A percentile compares a stretch with the other conserved stretches of the same genome.
Conservation (phyloP, 1,140 invertebrate species). For the Latrodectus geometricus region DNA sequence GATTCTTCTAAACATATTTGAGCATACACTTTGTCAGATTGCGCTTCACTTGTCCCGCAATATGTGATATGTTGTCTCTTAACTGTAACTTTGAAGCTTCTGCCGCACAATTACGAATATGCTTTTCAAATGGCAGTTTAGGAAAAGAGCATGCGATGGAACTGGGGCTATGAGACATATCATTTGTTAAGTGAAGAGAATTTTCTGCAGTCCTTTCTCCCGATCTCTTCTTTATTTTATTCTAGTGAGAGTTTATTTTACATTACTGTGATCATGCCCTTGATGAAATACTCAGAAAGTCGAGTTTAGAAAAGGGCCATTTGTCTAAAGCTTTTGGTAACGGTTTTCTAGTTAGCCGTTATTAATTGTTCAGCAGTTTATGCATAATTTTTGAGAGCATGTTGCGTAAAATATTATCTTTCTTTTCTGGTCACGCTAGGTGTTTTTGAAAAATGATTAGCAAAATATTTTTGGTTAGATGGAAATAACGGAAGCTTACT, state of each 20-base stretch:
- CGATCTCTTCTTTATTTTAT: background rate
- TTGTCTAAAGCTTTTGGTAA: slow-evolving; percentile 29
- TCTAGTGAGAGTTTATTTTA: slow-evolving; percentile 13
- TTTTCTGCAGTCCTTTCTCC: background rate
- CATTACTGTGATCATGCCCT: background rate
- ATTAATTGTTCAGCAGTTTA: slow-evolving; percentile 42
- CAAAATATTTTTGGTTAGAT: background rate
- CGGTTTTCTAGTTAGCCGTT: slow-evolving; percentile 12
- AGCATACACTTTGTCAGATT: background rate
- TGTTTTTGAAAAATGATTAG: slow-evolving; percentile 38
- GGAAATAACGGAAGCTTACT: background rate
- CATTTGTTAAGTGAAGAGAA: background rate
- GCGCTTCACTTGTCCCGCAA: background rate
- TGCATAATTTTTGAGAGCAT: slow-evolving; percentile 27
- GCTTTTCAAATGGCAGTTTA: background rate
- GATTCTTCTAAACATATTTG: background rate
- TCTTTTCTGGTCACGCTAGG: slow-evolving; percentile 40
- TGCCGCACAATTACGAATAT: slow-evolving; percentile 14
- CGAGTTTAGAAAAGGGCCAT: slow-evolving; percentile 27
- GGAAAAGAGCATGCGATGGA: background rate
- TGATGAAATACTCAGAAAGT: background rate
- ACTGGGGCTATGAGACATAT: background rate
- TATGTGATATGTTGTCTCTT: background rate
- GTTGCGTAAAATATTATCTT: slow-evolving; percentile 42
- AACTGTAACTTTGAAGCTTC: background rate